Evolutionary conservation across 2,888 invertebrate genomes (phyloP).

Genomic region (Chalcosyrphus nemorum): DNA sequence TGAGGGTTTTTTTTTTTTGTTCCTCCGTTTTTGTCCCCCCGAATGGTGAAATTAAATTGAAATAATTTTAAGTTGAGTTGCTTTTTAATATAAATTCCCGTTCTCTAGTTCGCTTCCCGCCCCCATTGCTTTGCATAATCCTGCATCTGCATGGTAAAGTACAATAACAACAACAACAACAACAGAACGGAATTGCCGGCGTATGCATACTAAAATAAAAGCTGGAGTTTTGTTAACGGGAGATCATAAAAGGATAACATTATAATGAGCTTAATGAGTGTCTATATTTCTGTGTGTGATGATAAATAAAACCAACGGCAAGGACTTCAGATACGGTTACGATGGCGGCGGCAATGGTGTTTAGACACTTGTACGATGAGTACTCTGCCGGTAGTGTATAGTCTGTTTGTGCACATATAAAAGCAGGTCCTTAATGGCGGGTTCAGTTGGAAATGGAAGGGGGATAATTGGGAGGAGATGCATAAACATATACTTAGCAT

Average conservation of each 20-base stretch:
- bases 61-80: slow-evolving; percentile 66
- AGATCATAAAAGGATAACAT: slow-evolving; percentile 70
- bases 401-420: neutral
- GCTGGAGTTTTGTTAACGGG: slow-evolving; percentile 66
- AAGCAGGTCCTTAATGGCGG: slow-evolving; percentile 15
- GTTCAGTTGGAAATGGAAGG: neutral
- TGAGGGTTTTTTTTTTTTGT: neutral
- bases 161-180: slow-evolving; percentile 58
- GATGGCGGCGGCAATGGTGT: slow-evolving; percentile 15
- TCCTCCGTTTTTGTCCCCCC: too few species aligned
- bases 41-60: slow-evolving; percentile 64
- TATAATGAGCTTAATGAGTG: slow-evolving; percentile 70
- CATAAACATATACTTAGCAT: slow-evolving; percentile 39
- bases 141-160: slow-evolving; percentile 41
- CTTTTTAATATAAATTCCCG: slow-evolving; percentile 62
- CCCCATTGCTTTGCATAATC: slow-evolving; percentile 57
- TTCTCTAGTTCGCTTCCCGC: neutral
- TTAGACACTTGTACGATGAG: slow-evolving; percentile 37
- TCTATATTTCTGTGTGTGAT: slow-evolving; percentile 67
- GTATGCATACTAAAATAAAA: slow-evolving; percentile 60
- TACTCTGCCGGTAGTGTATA: neutral
- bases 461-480: neutral
- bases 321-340: slow-evolving; percentile 45
- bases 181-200: slow-evolving; percentile 1
- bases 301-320: slow-evolving; percentile 68